Percentiles rank a stretch among this genome's conserved stretches.
Conservation (phyloP, 2,113 vertebrate species). For the Merops nubicus region DNA sequence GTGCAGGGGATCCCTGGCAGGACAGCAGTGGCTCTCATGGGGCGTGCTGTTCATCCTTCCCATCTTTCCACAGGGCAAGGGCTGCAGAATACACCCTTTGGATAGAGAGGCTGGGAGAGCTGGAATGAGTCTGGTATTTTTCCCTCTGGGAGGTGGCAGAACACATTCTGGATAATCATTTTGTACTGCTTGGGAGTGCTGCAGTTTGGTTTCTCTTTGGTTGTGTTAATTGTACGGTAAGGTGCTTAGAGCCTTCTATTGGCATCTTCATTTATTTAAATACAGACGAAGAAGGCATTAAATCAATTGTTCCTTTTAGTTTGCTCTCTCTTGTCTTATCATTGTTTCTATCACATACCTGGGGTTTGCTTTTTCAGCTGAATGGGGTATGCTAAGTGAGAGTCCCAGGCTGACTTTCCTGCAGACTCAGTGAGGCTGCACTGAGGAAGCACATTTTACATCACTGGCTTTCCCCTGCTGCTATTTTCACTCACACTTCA, state of each 20-base stretch:
- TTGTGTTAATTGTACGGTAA: constrained; percentile 53
- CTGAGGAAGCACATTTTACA: neutral
- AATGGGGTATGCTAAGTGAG: neutral
- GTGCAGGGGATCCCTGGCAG: neutral
- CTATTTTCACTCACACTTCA: neutral
- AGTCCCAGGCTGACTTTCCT: neutral
- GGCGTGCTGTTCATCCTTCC: neutral
- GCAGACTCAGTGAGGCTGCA: neutral
- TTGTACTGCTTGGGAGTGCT: constrained; percentile 41
- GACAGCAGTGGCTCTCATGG: neutral
- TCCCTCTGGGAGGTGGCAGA: constrained; percentile 31
- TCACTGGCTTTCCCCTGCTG: neutral
- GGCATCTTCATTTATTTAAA: constrained; percentile 65
- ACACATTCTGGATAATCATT: constrained; percentile 46
- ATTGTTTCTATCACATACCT: neutral
- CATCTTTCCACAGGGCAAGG: neutral
- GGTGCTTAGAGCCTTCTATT: constrained; percentile 50
- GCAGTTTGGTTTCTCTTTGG: constrained; percentile 28
- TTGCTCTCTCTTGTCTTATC: constrained; percentile 25
- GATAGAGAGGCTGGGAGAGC: neutral
- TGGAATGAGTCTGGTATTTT: neutral
- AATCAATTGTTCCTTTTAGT: constrained; percentile 55
- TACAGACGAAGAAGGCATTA: constrained; percentile 42
- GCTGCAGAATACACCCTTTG: neutral
- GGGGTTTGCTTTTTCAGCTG: constrained; percentile 21